Percentiles rank a stretch among this genome's conserved stretches.
Conservation (phyloP, 2,888 invertebrate species). For the Tridacna gigas region DNA sequence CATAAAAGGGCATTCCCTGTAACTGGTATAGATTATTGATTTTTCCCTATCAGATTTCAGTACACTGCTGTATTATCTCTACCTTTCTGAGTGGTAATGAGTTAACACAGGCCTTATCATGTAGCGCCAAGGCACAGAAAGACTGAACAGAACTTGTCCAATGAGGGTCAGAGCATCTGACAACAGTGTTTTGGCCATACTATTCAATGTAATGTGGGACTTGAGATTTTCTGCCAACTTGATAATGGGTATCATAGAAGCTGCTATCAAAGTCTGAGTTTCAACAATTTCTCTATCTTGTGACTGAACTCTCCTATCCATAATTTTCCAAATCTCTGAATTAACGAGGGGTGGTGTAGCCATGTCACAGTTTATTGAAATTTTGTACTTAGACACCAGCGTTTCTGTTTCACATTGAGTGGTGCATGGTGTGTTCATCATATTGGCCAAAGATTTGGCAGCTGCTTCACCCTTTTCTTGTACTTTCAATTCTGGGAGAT, state of each 20-base stretch:
- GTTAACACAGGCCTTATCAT: background rate
- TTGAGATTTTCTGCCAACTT: conserved; percentile 22
- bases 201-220: background rate
- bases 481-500: conserved; percentile 13
- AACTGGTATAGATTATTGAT: too few species aligned
- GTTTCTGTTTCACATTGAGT: conserved; percentile 31
- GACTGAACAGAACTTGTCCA: conserved; percentile 14
- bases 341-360: conserved; percentile 14
- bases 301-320: conserved; percentile 9
- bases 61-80: too few species aligned
- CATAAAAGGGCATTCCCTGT: too few species aligned
- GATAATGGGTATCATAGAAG: conserved; percentile 7
- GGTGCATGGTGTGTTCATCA: conserved; percentile 34
- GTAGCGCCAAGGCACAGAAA: too few species aligned
- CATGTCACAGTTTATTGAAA: conserved; percentile 34
- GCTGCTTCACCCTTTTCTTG: conserved; percentile 33
- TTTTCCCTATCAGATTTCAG: too few species aligned
- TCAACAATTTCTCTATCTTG: conserved; percentile 21
- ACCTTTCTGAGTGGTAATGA: too few species aligned
- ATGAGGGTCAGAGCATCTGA: conserved; percentile 11
- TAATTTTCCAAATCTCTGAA: conserved; percentile 12
- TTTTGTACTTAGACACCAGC: conserved; percentile 18
- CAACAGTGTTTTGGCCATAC: conserved; percentile 6
- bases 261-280: conserved; percentile 29
- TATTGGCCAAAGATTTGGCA: conserved; percentile 5